Percentiles rank a stretch among this genome's conserved stretches.
Evolutionary conservation across 2,888 invertebrate species (phyloP).

Genomic region (Drosophila longiperda): DNA sequence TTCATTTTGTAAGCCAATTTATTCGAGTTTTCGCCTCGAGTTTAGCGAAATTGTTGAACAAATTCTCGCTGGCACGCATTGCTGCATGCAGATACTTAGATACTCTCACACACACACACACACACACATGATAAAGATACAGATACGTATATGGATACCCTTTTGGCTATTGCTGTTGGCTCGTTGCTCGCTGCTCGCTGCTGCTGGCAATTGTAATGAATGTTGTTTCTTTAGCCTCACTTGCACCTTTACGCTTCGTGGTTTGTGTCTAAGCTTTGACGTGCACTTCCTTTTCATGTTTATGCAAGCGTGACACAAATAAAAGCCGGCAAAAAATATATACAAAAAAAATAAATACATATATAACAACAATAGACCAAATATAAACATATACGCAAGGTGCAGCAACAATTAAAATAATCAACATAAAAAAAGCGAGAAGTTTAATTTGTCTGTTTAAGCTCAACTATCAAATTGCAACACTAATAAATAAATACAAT

Average conservation of each 20-base stretch:
- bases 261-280: conserved; percentile 82
- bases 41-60: conserved; percentile 76
- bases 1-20: conserved; percentile 66
- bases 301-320: conserved; percentile 60
- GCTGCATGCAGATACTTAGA: conserved; percentile 65
- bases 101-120: conserved; percentile 1
- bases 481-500: not conserved
- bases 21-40: conserved; percentile 65
- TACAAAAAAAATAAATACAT: conserved; percentile 1
- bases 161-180: conserved; percentile 46
- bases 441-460: conserved; percentile 11
- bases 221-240: conserved; percentile 76
- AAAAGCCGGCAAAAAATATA: conserved; percentile 34
- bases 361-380: conserved; percentile 6
- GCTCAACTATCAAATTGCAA: conserved; percentile 1
- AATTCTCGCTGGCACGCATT: conserved; percentile 79
- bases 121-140: not conserved
- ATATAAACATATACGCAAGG: not conserved
- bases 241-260: conserved; percentile 82
- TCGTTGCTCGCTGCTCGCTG: conserved; percentile 35
- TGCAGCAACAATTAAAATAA: conserved; percentile 10
- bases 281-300: conserved; percentile 82
- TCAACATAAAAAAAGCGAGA: not conserved
- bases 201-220: conserved; percentile 75
- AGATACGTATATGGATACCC: conserved; percentile 39